Conservation (phyloP, 2,888 invertebrate genomes). For the Calliscelio sp. region DNA sequence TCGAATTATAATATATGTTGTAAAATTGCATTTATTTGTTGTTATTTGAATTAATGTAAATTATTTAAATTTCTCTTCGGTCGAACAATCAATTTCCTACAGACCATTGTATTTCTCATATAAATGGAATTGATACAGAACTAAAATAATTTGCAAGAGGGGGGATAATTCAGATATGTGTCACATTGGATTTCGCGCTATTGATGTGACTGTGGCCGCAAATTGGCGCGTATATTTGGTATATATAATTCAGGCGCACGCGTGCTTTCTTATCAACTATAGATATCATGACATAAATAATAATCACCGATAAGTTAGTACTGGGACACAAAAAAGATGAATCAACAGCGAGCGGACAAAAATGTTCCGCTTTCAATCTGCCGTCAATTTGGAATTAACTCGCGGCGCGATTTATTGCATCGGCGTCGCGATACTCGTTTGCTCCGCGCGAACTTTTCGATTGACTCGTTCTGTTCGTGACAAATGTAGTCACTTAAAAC, state of each 20-base stretch:
- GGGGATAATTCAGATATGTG: slow-evolving; percentile 47
- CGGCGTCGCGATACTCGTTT: slow-evolving; percentile 27
- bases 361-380: slow-evolving; percentile 33
- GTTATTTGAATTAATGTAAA: too few species aligned
- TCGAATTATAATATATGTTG: too few species aligned
- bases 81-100: too few species aligned
- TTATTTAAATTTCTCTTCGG: too few species aligned
- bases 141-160: slow-evolving; percentile 41
- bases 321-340: slow-evolving; percentile 15
- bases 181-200: slow-evolving; percentile 42
- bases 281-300: slow-evolving; percentile 25
- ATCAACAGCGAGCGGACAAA: slow-evolving; percentile 3
- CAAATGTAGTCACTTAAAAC: slow-evolving; percentile 44
- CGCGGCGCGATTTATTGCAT: slow-evolving; percentile 36
- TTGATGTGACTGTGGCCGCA: slow-evolving; percentile 34
- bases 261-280: slow-evolving; percentile 45
- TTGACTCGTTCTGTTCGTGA: slow-evolving; percentile 38
- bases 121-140: slow-evolving; percentile 25
- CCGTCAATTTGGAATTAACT: slow-evolving; percentile 37
- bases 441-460: slow-evolving; percentile 41
- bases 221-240: slow-evolving; percentile 9
- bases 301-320: slow-evolving; percentile 35
- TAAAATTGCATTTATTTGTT: too few species aligned
- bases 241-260: slow-evolving; percentile 46
- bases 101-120: slow-evolving; percentile 17